These are phyloP conservation scores for Silurus meridionalis DNA, from an alignment of 2,113 vertebrate species.

Conservation along the genomic window DNA sequence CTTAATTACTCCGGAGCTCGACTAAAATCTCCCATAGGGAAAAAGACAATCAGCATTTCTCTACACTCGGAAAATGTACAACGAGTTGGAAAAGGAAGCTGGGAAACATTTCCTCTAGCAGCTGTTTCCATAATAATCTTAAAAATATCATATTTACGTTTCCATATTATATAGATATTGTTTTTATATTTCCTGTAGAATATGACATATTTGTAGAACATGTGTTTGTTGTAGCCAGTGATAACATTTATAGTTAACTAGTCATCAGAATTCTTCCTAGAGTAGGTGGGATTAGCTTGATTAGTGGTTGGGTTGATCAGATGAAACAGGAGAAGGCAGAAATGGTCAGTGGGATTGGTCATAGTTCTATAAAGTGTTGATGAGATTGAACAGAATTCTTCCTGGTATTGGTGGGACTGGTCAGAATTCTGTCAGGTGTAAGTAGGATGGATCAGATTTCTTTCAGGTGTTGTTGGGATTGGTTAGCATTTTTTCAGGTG, in stretches of 20 bases:
- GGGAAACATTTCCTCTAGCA: not conserved
- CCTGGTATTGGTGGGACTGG: not conserved
- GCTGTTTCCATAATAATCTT: not conserved
- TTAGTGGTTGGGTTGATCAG: not conserved
- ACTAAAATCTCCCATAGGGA: slow-evolving; percentile 21
- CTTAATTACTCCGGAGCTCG: slow-evolving; percentile 30
- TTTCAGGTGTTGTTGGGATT: not conserved
- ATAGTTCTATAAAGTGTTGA: not conserved
- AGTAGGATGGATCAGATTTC: not conserved
- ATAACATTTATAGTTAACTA: not conserved
- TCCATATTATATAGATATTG: not conserved
- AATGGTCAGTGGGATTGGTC: not conserved
- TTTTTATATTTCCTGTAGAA: not conserved
- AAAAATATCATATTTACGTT: not conserved
- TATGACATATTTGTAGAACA: not conserved
- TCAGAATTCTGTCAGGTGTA: no score
- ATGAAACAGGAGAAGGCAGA: not conserved
- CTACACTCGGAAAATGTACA: not conserved
- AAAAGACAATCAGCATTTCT: slow-evolving; percentile 19
- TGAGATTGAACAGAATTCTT: not conserved
- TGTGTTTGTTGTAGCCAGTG: not conserved
- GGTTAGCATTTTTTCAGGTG: not conserved
- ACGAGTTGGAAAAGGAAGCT: not conserved
- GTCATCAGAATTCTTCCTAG: no score
- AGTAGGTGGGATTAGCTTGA: no score